Evolutionary conservation across 2,113 vertebrate species (phyloP).

Genomic region (Chionomys nivalis): DNA sequence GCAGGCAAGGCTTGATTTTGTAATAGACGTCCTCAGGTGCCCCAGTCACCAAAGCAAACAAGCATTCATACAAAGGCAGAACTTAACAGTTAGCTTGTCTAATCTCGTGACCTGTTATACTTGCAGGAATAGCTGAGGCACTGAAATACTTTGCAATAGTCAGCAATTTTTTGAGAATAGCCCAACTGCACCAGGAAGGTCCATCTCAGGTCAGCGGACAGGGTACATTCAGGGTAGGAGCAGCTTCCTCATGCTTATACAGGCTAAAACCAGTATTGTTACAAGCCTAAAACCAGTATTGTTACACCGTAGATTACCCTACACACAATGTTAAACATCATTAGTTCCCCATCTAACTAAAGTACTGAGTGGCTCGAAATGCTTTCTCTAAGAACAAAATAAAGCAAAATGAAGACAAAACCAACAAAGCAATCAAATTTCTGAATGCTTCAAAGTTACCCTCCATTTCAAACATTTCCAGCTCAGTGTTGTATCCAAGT

Average conservation of each 20-base stretch:
- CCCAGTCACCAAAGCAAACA: neutral
- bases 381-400: neutral
- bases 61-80: neutral
- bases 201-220: neutral
- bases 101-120: neutral
- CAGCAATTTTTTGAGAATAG: neutral
- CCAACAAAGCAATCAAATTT: neutral
- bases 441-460: slow-evolving; percentile 1
- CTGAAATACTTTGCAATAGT: neutral
- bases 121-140: neutral
- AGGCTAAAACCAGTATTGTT: neutral
- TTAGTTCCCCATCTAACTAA: neutral
- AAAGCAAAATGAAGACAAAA: neutral
- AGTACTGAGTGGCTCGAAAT: neutral
- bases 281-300: neutral
- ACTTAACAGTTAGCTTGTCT: too few species aligned
- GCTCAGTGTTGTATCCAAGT: neutral
- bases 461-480: slow-evolving; percentile 51
- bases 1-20: neutral
- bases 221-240: neutral
- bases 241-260: neutral
- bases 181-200: neutral
- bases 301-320: neutral
- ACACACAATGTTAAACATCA: neutral
- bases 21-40: neutral